These are phyloP conservation scores for Diorhabda carinulata DNA, from an alignment of 1,140 invertebrate species.

Conservation along the genomic window DNA sequence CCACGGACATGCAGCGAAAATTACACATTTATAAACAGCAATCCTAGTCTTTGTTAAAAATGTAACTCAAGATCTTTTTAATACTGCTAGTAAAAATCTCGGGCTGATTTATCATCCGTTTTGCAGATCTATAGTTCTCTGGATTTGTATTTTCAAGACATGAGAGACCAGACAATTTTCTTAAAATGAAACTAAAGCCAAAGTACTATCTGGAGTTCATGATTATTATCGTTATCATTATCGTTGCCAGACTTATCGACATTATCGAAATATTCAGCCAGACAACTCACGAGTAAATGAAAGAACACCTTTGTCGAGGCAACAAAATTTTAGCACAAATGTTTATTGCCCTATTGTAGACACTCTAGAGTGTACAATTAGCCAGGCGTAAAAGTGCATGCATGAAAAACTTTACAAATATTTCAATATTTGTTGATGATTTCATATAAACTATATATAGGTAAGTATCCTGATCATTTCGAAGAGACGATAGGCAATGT, in stretches of 20 bases:
- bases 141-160: background rate
- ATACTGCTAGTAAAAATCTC: slow-evolving; percentile 5
- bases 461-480: slow-evolving; percentile 8
- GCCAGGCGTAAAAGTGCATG: background rate
- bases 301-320: slow-evolving; percentile 10
- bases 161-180: slow-evolving; percentile 10
- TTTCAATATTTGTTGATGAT: slow-evolving; percentile 9
- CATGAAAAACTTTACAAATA: slow-evolving; percentile 3
- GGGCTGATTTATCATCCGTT: too few species aligned
- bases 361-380: slow-evolving; percentile 4
- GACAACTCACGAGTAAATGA: slow-evolving; percentile 21
- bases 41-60: slow-evolving; percentile 7
- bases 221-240: slow-evolving; percentile 22
- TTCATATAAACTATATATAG: background rate
- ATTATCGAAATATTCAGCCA: slow-evolving; percentile 14
- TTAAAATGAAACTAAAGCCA: slow-evolving; percentile 25
- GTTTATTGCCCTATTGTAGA: background rate
- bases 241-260: too few species aligned
- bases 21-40: slow-evolving; percentile 18
- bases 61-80: slow-evolving; percentile 17
- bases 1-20: slow-evolving; percentile 5
- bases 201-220: slow-evolving; percentile 24
- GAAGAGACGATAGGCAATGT: background rate
- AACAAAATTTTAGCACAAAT: background rate
- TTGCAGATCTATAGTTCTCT: slow-evolving; percentile 5